Base-by-base conservation (phyloP, 2,888 invertebrate species). In the Sericinus montela region DNA sequence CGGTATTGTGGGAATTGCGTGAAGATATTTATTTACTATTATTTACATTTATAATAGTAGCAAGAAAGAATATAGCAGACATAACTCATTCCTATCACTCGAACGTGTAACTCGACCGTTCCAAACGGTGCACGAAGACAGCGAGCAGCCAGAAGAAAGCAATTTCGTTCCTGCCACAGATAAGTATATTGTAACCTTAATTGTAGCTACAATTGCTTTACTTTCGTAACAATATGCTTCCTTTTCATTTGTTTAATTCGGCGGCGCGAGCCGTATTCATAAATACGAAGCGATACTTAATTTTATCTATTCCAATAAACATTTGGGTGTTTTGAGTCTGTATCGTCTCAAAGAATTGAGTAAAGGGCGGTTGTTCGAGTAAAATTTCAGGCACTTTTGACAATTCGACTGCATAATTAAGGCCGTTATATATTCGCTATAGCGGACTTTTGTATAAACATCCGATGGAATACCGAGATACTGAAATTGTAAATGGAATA, bases 111-210 rank as follows among this genome's bases (percentile, higher is more conserved):
- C 48, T 56, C 15, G 52, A 53, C 37, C 42, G 51, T 54, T 62
- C 51, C 56, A 54, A 76, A 75, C 60, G 53, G 29, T 56, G 59
- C 69, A 71, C 58, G 54, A 71, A 76, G 69, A 64, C 65, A 60
- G 64, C 55, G 25, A 11, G 35, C 35, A 34, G 35, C 52, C 59
- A 64, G 63, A 79, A 76, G 79, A 79, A 77, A 76, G 77, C 72
- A 74, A 81, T 78, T 76, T 69, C 57, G 63, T 59, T 55, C 59
- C 58, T 59, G 63, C 62, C 64, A 56, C 60, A 63, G 64, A 67
- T 77, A 73, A 77, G 67, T 72, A 64, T 55, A 64, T 55, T 57
- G 60, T 63, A 51, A 51, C 67, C 67, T 68, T 80, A 80, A 82
- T 82, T 81, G 67, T 63, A 53, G 52, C 51, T 63, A 65, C 68